These are phyloP conservation scores for Gallinago stenura DNA, from an alignment of 2,797 vertebrate genomes.

Conservation along the genomic window DNA sequence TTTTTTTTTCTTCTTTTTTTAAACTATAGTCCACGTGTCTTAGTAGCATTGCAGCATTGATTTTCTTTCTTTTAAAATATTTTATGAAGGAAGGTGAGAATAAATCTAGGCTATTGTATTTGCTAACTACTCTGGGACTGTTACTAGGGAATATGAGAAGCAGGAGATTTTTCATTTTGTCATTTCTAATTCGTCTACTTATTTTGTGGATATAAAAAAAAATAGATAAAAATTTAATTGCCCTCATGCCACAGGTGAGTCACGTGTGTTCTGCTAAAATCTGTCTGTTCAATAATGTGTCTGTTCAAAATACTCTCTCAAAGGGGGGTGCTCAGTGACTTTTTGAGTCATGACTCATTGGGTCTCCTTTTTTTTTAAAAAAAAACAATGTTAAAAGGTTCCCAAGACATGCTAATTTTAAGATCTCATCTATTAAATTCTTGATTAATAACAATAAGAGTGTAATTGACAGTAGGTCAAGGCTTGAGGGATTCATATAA, in stretches of 20 bases:
- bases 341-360: conserved; percentile 27
- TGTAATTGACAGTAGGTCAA: not conserved
- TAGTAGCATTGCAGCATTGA: not conserved
- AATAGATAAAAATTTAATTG: not conserved
- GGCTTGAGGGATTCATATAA: not conserved
- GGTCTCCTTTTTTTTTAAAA: not conserved
- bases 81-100: not conserved
- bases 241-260: not conserved
- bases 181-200: not conserved
- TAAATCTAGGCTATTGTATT: not conserved
- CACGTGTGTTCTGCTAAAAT: not conserved
- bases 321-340: not conserved
- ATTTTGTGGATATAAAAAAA: not conserved
- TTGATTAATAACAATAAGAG: conserved; percentile 4
- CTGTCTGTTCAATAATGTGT: not conserved
- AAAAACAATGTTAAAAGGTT: not conserved
- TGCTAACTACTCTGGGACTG: not conserved
- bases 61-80: not conserved
- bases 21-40: not conserved
- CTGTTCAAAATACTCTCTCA: not conserved
- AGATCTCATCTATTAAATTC: conserved; percentile 12
- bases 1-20: not conserved
- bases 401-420: not conserved
- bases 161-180: conserved; percentile 13
- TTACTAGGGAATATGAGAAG: not conserved